phyloP scores from a whole-genome alignment of 2,113 vertebrate species.

The Fregetta grallaria region DNA sequence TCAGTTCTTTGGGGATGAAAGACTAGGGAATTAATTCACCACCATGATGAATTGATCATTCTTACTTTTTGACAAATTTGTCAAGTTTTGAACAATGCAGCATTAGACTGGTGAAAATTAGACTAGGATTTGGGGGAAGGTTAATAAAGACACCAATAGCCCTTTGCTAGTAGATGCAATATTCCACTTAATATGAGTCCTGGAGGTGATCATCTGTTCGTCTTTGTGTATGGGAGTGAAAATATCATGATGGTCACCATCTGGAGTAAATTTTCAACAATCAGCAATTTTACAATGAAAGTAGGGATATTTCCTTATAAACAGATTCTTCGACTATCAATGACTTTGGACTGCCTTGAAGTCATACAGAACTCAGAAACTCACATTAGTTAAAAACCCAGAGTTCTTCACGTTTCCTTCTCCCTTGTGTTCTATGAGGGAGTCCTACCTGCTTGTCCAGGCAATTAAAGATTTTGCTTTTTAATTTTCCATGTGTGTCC shows the following conservation, averaged over 20 bases:
- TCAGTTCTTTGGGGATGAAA: neutral
- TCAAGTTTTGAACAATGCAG: neutral
- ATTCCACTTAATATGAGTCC: slow-evolving; percentile 24
- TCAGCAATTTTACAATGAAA: slow-evolving; percentile 2
- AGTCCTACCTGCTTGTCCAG: neutral
- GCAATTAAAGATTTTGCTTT: neutral
- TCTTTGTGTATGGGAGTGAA: slow-evolving; percentile 37
- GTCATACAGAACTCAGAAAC: neutral
- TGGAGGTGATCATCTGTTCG: slow-evolving; percentile 46
- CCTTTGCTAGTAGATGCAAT: neutral
- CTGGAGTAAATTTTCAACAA: slow-evolving; percentile 31
- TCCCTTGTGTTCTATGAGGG: neutral
- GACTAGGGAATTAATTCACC: neutral
- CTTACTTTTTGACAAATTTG: neutral
- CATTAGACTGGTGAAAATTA: neutral
- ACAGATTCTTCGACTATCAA: neutral
- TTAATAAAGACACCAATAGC: slow-evolving; percentile 48
- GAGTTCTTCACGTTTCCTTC: neutral
- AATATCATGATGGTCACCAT: slow-evolving; percentile 45
- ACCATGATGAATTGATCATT: neutral
- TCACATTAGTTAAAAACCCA: neutral
- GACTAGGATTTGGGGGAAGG: slow-evolving; percentile 35
- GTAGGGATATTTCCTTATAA: neutral
- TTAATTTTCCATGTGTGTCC: neutral
- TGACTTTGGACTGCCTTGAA: neutral